Evolutionary conservation across 2,113 vertebrate species (phyloP), one percentile per base, ranked within the genome.

Genomic region (Clarias batrachus): DNA sequence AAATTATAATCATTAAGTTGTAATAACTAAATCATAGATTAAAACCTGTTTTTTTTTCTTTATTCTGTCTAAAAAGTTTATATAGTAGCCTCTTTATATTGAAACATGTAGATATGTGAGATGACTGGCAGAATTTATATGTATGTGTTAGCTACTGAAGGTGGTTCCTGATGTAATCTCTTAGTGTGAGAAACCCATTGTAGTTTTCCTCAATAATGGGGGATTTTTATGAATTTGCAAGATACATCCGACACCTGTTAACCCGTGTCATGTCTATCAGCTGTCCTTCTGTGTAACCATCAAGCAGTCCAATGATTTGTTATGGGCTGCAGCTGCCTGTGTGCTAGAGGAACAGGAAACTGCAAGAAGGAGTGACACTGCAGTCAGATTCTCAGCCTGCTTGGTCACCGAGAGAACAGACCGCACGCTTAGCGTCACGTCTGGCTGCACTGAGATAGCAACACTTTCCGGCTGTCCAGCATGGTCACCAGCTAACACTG

Each of bases 401-500:
- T 30, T 37, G 82, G 70, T 65, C 65, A 25, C 79, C 62, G 54
- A 59, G 79, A 68, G 73, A 83, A 82, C 83, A 87, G 82, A 88
- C 80, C 60, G 66, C 63, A 76, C 37, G n/a, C 54, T 70, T 66
- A 83, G 79, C 84, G 79, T 88, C 88, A 60, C n/a, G 68, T 62
- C 82, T 86, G 63, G 63, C 65, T 74, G 27, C 70, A 59, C 83
- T 60, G 86, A 73, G 81, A 56, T 78, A 66, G 65, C 77, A 52
- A 65, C 60, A 77, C 65, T 33, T 89, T 87, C 83, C 80, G 71
- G 56, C 86, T 78, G 87, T 82, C 70, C 78, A 81, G 76, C 89
- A 81, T 17, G 33, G 68, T 86, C 85, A 86, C 85, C 87, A 84
- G 83, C 68, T 85, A 68, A 77, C 70, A 41, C 13, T 33, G 70